These are phyloP conservation scores for Labeo rohita DNA, from an alignment of 2,113 vertebrate species.

Conservation along the genomic window DNA sequence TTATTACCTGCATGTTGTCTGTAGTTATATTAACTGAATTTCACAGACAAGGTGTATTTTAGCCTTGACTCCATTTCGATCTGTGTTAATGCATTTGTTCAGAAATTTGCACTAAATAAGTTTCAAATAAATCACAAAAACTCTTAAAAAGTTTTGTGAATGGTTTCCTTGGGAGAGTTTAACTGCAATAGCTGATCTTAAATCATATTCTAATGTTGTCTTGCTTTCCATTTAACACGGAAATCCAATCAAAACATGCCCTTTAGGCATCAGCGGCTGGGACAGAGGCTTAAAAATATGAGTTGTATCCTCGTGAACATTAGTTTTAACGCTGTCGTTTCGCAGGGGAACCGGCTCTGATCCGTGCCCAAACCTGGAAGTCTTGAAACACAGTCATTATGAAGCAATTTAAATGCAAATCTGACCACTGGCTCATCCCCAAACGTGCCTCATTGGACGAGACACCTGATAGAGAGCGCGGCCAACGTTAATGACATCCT, in stretches of 20 bases:
- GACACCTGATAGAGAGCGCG: constrained; percentile 16
- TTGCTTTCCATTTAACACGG: neutral
- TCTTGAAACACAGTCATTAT: constrained; percentile 42
- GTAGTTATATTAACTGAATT: neutral
- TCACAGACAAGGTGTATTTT: neutral
- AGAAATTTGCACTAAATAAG: neutral
- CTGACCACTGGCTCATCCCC: neutral
- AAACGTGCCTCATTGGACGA: constrained; percentile 7
- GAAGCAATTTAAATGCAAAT: constrained; percentile 53
- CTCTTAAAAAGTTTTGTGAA: neutral
- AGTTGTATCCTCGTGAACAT: constrained; percentile 8
- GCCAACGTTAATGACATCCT: constrained; percentile 31
- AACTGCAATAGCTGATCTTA: constrained; percentile 1
- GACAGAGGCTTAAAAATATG: constrained; percentile 10
- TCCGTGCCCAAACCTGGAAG: constrained; percentile 37
- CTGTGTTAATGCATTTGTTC: constrained; percentile 1
- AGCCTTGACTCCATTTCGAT: neutral
- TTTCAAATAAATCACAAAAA: neutral
- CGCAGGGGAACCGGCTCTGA: neutral
- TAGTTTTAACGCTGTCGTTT: constrained; percentile 14
- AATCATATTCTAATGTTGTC: constrained; percentile 5
- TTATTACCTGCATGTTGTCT: neutral
- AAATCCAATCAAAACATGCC: constrained; percentile 25
- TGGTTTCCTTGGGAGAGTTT: neutral
- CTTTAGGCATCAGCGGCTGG: neutral